These are phyloP conservation scores for Sesia apiformis DNA, from an alignment of 2,888 invertebrate species.

Conservation along the genomic window DNA sequence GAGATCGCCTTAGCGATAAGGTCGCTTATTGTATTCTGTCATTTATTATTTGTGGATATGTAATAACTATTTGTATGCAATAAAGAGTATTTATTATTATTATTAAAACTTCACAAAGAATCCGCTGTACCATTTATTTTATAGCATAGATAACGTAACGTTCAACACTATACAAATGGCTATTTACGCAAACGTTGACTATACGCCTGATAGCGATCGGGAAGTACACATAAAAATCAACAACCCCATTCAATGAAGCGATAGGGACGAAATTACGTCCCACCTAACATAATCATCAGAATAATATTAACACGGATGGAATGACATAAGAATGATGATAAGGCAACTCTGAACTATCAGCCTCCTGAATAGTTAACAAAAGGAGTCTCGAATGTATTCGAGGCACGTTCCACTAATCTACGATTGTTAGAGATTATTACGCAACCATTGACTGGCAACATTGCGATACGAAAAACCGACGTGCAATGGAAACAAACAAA, in stretches of 20 bases:
- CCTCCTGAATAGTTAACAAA: constrained; percentile 17
- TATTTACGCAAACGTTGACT: constrained; percentile 40
- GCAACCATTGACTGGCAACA: constrained; percentile 27
- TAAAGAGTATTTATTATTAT: too few relatives aligned
- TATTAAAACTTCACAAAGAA: too few relatives aligned
- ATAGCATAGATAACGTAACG: background rate
- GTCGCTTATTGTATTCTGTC: too few relatives aligned
- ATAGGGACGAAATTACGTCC: constrained; percentile 22
- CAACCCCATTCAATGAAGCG: constrained; percentile 31
- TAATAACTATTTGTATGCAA: too few relatives aligned
- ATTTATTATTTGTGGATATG: too few relatives aligned
- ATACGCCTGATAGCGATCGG: constrained; percentile 38
- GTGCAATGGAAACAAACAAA: constrained; percentile 16
- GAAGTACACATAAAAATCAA: constrained; percentile 45
- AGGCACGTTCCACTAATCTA: constrained; percentile 37
- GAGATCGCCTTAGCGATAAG: too few relatives aligned
- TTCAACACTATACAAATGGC: constrained; percentile 25
- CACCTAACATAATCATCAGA: constrained; percentile 18
- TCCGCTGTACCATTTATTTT: background rate
- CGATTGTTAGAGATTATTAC: constrained; percentile 42
- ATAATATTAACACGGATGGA: constrained; percentile 21
- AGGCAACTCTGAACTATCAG: constrained; percentile 18
- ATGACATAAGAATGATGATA: constrained; percentile 31
- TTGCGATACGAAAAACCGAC: constrained; percentile 19
- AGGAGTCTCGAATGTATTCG: constrained; percentile 20